These are phyloP conservation scores for Perizoma flavofasciatum DNA, from an alignment of 2,888 invertebrate species.

Conservation along the genomic window DNA sequence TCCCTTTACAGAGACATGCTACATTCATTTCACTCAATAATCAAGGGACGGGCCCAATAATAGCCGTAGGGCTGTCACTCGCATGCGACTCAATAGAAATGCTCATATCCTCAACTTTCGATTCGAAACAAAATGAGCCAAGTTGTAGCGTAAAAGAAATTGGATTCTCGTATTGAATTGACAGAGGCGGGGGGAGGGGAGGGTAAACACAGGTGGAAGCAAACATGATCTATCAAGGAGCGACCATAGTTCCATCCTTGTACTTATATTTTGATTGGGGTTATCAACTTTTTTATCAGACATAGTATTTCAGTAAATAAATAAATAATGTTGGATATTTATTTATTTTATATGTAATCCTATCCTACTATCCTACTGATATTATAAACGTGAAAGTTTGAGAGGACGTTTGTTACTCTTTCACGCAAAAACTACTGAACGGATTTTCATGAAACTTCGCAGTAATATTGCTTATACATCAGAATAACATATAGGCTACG, in stretches of 20 bases:
- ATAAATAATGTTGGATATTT: no score
- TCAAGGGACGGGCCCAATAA: constrained; percentile 53
- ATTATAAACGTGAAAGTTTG: no score
- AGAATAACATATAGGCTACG: no score
- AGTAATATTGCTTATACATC: no score
- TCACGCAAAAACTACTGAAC: no score
- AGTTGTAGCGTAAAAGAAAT: constrained; percentile 75
- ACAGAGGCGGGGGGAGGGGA: constrained; percentile 47
- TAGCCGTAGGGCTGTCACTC: constrained; percentile 58
- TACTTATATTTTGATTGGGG: constrained; percentile 39
- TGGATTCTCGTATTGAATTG: constrained; percentile 77
- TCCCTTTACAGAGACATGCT: constrained; percentile 41
- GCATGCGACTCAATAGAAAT: constrained; percentile 62
- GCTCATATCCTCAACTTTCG: constrained; percentile 61
- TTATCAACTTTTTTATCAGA: no score
- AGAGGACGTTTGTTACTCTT: no score
- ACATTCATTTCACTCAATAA: constrained; percentile 59
- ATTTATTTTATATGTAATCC: no score
- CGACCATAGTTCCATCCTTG: constrained; percentile 45
- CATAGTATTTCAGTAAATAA: no score
- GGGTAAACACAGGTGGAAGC: constrained; percentile 63
- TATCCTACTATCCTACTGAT: no score
- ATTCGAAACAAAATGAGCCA: constrained; percentile 69
- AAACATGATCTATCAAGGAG: constrained; percentile 64
- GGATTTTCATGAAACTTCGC: no score